Evolutionary conservation across 1,140 invertebrate genomes (phyloP).

Genomic region (Leptinotarsa defecta): DNA sequence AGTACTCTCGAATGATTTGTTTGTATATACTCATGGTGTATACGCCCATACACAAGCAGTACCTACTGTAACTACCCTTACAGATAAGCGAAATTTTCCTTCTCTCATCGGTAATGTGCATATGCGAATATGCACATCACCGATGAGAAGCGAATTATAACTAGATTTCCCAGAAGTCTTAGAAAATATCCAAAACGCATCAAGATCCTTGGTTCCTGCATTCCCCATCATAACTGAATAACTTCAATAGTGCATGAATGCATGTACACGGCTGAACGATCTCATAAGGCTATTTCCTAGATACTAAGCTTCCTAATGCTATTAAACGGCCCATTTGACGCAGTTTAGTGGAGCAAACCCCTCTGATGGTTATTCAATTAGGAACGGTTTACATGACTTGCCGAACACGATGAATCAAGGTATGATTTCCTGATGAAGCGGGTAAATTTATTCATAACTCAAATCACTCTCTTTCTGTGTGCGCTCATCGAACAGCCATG

Average conservation of each 20-base stretch:
- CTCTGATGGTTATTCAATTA: constrained; percentile 17
- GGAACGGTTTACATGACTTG: constrained; percentile 13
- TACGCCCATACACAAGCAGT: too few relatives aligned
- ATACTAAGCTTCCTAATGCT: constrained; percentile 4
- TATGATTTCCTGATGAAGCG: constrained; percentile 13
- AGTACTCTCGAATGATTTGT: too few relatives aligned
- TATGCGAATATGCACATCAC: too few relatives aligned
- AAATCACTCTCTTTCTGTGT: background rate
- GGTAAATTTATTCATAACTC: constrained; percentile 18
- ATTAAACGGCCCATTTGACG: constrained; percentile 15
- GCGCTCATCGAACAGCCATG: background rate
- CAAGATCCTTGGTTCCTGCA: too few relatives aligned
- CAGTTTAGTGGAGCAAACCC: constrained; percentile 4
- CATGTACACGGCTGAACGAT: background rate
- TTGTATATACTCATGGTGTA: too few relatives aligned
- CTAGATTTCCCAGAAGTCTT: too few relatives aligned
- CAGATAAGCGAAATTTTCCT: too few relatives aligned
- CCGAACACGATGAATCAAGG: background rate
- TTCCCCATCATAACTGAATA: background rate
- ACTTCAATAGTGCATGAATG: background rate
- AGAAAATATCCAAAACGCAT: too few relatives aligned
- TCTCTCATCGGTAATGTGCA: too few relatives aligned
- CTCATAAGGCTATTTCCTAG: constrained; percentile 1
- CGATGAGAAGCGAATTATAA: too few relatives aligned
- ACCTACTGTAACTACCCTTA: too few relatives aligned